Conservation (phyloP, 2,113 vertebrate species). For the Athene noctua region DNA sequence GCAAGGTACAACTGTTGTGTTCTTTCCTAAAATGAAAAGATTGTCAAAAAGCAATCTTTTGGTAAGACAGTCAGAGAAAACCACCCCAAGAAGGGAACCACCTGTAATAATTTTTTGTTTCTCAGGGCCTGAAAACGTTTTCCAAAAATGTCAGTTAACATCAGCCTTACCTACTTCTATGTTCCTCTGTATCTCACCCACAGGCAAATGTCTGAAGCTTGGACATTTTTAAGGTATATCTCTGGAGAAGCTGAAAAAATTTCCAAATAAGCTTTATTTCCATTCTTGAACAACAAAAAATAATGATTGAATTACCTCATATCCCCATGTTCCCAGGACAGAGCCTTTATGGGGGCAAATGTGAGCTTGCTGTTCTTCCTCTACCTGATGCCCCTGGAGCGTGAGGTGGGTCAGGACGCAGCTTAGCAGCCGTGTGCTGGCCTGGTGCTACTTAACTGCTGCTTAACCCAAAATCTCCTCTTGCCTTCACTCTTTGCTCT, state of each 20-base stretch:
- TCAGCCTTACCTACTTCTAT: not conserved
- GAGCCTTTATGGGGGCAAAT: accelerated
- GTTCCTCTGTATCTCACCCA: not conserved
- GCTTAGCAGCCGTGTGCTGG: not conserved
- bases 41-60: not conserved
- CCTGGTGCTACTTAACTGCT: not conserved
- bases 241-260: not conserved
- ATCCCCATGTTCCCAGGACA: not conserved
- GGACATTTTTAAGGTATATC: not conserved
- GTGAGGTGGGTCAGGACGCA: accelerated
- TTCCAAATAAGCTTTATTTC: not conserved
- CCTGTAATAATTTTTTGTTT: not conserved
- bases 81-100: not conserved
- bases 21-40: not conserved
- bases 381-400: not conserved
- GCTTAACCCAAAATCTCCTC: not conserved
- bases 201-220: not conserved
- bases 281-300: not conserved
- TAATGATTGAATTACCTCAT: not conserved
- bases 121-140: not conserved
- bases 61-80: not conserved
- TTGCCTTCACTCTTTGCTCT: not conserved
- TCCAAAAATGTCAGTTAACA: not conserved
- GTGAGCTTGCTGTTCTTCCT: not conserved
- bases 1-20: not conserved